A percentile compares a stretch with the other conserved stretches of the same genome.
Conservation (phyloP, 2,113 vertebrate genomes). For the Garra rufa region DNA sequence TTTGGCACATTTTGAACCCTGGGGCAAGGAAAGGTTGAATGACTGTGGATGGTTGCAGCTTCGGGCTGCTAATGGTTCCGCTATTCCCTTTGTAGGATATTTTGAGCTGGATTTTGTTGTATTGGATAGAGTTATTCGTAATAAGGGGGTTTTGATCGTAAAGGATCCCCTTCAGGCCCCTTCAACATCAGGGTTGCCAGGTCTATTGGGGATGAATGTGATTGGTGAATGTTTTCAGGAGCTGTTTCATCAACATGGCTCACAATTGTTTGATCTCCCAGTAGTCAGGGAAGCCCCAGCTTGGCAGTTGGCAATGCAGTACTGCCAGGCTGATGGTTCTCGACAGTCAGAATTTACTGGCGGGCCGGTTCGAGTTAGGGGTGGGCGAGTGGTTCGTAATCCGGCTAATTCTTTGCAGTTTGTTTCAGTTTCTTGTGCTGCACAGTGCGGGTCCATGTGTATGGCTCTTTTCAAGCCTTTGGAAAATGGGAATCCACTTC, state of each 20-base stretch:
- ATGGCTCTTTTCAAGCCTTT: neutral
- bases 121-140: neutral
- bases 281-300: neutral
- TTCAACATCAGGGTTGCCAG: neutral
- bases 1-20: slow-evolving; percentile 1
- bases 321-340: neutral
- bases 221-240: slow-evolving; percentile 3
- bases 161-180: neutral
- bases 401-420: neutral
- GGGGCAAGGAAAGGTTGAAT: neutral
- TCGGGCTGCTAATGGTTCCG: neutral
- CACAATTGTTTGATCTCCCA: neutral
- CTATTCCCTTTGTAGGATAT: slow-evolving; percentile 10
- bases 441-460: neutral
- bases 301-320: neutral
- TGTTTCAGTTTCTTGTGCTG: neutral
- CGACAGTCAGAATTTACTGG: neutral
- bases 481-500: neutral
- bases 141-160: neutral
- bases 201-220: slow-evolving; percentile 3
- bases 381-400: neutral
- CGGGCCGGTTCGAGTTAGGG: neutral
- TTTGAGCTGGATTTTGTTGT: neutral
- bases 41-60: slow-evolving; percentile 20
- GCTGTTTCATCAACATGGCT: slow-evolving; percentile 1